A percentile compares a stretch with the other conserved stretches of the same genome.
phyloP scores from a whole-genome alignment of 1,140 invertebrate species.

The Anagrus nilaparvatae region DNA sequence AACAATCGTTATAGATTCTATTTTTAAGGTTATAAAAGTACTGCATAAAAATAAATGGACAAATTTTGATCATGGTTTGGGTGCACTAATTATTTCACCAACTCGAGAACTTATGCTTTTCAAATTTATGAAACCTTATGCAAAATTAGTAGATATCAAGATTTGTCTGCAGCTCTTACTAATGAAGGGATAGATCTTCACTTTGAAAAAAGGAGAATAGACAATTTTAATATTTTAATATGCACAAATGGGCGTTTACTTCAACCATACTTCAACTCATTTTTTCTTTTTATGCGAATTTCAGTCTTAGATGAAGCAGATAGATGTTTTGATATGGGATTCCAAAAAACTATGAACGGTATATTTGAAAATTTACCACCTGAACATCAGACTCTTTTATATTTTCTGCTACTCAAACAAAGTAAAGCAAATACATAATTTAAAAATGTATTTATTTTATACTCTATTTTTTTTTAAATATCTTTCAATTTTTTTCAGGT shows the following conservation, averaged over 20 bases:
- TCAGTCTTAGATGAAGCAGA: constrained; percentile 94
- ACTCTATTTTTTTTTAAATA: constrained; percentile 18
- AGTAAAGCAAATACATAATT: constrained; percentile 39
- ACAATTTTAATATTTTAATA: constrained; percentile 88
- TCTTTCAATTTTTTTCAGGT: constrained; percentile 23
- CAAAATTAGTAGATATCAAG: constrained; percentile 83
- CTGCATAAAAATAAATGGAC: constrained; percentile 82
- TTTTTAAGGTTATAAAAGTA: constrained; percentile 55
- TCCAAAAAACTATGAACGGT: constrained; percentile 82
- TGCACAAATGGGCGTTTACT: constrained; percentile 92
- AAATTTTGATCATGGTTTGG: constrained; percentile 76
- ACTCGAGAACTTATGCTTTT: constrained; percentile 91
- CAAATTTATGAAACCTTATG: constrained; percentile 92
- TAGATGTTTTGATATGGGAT: constrained; percentile 83
- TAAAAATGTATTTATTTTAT: not conserved
- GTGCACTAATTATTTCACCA: constrained; percentile 95
- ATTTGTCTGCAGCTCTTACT: constrained; percentile 88
- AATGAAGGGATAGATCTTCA: constrained; percentile 91
- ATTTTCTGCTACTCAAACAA: constrained; percentile 99
- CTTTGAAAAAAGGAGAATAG: constrained; percentile 73
- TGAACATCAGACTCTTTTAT: constrained; percentile 83
- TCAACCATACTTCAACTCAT: constrained; percentile 49
- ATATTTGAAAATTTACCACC: constrained; percentile 91
- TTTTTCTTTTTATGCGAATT: constrained; percentile 35
- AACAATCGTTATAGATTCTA: constrained; percentile 5